Evolutionary conservation across 2,888 invertebrate genomes (phyloP).

Genomic region (Dendrolimus houi): DNA sequence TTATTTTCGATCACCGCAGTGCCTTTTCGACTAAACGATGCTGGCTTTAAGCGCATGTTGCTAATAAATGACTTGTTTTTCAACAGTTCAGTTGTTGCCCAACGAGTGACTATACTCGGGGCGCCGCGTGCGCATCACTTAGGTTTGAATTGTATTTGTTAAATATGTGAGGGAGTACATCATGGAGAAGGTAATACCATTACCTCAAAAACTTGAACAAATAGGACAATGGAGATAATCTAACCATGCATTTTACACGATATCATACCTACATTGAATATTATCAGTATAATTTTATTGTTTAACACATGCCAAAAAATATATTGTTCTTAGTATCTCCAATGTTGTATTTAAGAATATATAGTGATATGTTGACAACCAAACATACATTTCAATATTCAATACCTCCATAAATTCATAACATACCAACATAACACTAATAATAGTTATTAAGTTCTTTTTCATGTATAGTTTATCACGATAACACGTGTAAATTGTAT

Average conservation of each 20-base stretch:
- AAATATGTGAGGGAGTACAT: constrained; percentile 70
- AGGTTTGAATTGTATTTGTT: constrained; percentile 75
- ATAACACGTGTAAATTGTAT: constrained; percentile 38
- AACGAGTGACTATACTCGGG: constrained; percentile 74
- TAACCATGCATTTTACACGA: neutral
- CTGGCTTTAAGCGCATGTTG: constrained; percentile 71
- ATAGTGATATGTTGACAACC: constrained; percentile 44
- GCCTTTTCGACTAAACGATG: constrained; percentile 59
- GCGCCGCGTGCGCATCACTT: constrained; percentile 74
- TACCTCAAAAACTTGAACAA: constrained; percentile 63
- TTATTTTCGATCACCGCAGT: constrained; percentile 8
- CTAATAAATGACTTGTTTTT: constrained; percentile 76
- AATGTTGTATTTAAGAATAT: constrained; percentile 36
- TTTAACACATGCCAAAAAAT: too few relatives aligned
- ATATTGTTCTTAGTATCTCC: constrained; percentile 34
- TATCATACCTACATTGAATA: too few relatives aligned
- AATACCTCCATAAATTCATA: constrained; percentile 11
- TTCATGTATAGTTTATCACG: constrained; percentile 54
- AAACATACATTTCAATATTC: constrained; percentile 5
- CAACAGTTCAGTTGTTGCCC: constrained; percentile 75
- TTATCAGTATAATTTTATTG: too few relatives aligned
- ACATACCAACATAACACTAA: constrained; percentile 46
- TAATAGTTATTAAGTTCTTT: constrained; percentile 35
- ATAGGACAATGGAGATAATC: constrained; percentile 46
- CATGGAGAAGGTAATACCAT: constrained; percentile 68